phyloP scores from a whole-genome alignment of 2,888 invertebrate genomes.

The Gisinianus flammeolus region DNA sequence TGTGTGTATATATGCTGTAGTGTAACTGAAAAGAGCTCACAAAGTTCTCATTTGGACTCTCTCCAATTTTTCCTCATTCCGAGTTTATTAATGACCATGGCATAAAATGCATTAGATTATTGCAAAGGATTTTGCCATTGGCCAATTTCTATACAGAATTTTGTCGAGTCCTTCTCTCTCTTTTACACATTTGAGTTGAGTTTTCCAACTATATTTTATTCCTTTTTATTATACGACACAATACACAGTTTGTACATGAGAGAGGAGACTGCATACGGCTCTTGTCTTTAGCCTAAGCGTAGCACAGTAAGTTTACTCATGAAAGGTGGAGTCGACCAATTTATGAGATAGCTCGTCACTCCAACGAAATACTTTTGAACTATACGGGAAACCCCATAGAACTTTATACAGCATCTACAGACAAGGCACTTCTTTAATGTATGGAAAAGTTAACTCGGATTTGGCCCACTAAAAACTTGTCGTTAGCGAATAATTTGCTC shows the following conservation, averaged over 20 bases:
- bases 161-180: background rate
- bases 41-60: constrained; percentile 25
- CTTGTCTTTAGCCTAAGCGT: background rate
- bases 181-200: too few species aligned
- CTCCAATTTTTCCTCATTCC: constrained; percentile 27
- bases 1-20: background rate
- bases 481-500: too few species aligned
- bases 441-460: too few species aligned
- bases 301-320: constrained; percentile 6
- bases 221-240: background rate
- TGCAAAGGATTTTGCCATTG: constrained; percentile 9
- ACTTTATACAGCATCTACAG: too few species aligned
- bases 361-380: constrained; percentile 6
- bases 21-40: background rate
- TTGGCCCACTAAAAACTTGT: too few species aligned
- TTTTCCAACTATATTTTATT: too few species aligned
- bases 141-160: background rate
- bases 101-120: constrained; percentile 22
- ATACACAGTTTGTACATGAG: too few species aligned
- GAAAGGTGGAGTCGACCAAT: constrained; percentile 16
- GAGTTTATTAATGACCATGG: constrained; percentile 26
- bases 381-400: background rate
- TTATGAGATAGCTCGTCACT: constrained; percentile 12
- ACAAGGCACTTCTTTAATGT: too few species aligned
- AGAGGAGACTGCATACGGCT: too few species aligned